Conservation (phyloP, 2,797 vertebrate genomes). For the Gambelia wislizenii region DNA sequence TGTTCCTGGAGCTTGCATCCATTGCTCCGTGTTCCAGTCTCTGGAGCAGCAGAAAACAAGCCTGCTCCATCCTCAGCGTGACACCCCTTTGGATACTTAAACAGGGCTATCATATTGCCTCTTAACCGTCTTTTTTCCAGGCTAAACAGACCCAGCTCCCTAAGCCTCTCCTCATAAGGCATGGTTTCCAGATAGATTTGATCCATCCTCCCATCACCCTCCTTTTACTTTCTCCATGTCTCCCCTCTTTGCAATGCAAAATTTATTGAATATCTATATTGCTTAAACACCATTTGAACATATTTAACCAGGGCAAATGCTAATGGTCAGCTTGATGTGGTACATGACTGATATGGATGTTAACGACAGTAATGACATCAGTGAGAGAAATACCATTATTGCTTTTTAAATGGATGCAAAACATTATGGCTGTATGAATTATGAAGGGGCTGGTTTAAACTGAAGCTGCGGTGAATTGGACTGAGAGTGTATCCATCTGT, state of each 20-base stretch:
- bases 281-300: slow-evolving; percentile 4
- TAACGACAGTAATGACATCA: slow-evolving; percentile 27
- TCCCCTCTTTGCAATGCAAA: slow-evolving; percentile 15
- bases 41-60: too few species aligned
- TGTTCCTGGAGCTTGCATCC: too few species aligned
- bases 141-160: too few species aligned
- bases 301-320: slow-evolving; percentile 39
- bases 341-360: slow-evolving; percentile 8
- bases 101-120: too few species aligned
- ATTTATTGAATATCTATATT: slow-evolving; percentile 33
- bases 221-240: not conserved
- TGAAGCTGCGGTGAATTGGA: not conserved
- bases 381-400: slow-evolving; percentile 11
- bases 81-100: too few species aligned
- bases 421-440: not conserved
- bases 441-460: not conserved
- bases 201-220: not conserved
- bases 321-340: slow-evolving; percentile 26
- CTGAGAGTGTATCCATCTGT: not conserved
- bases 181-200: too few species aligned
- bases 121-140: too few species aligned
- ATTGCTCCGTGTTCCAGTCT: too few species aligned
- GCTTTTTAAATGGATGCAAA: slow-evolving; percentile 32
- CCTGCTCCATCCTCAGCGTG: too few species aligned
- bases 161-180: too few species aligned